Evolutionary conservation across 2,113 vertebrate species (phyloP).

Genomic region (Albula glossodonta): DNA sequence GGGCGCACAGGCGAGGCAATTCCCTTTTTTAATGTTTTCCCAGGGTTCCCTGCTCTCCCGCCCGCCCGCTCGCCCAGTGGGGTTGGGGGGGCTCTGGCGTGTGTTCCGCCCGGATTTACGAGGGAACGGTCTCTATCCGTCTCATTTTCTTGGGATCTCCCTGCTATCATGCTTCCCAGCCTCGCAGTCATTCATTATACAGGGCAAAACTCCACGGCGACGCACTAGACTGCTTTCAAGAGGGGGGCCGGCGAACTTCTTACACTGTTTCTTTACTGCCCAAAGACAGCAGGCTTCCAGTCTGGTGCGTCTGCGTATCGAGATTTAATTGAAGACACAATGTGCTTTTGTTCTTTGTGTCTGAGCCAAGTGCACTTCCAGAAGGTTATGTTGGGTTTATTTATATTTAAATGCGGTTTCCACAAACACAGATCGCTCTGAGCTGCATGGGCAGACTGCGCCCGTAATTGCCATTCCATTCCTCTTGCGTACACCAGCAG

Average conservation of each 20-base stretch:
- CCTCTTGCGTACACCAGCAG: not conserved
- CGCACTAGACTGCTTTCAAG: not conserved
- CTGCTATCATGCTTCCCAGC: not conserved
- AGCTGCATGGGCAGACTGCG: not conserved
- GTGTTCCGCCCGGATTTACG: not conserved
- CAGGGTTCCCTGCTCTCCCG: not conserved
- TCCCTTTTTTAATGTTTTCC: constrained; percentile 33
- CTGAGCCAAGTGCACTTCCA: constrained; percentile 2
- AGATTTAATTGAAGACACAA: not conserved
- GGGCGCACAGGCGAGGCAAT: not conserved
- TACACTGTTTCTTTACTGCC: not conserved
- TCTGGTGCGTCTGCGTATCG: not conserved
- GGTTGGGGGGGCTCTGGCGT: not conserved
- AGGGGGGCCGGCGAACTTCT: not conserved
- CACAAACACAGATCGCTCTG: constrained; percentile 9
- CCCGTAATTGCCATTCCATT: not conserved
- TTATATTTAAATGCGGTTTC: constrained; percentile 3
- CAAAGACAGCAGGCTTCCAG: not conserved
- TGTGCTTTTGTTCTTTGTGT: not conserved
- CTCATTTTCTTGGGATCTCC: not conserved
- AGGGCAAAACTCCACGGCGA: not conserved
- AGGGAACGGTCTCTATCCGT: not conserved
- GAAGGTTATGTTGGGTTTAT: constrained; percentile 16
- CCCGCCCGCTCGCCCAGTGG: not conserved
- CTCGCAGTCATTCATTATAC: not conserved